Conservation (phyloP, 1,140 invertebrate species). For the Leucophenga varia region DNA sequence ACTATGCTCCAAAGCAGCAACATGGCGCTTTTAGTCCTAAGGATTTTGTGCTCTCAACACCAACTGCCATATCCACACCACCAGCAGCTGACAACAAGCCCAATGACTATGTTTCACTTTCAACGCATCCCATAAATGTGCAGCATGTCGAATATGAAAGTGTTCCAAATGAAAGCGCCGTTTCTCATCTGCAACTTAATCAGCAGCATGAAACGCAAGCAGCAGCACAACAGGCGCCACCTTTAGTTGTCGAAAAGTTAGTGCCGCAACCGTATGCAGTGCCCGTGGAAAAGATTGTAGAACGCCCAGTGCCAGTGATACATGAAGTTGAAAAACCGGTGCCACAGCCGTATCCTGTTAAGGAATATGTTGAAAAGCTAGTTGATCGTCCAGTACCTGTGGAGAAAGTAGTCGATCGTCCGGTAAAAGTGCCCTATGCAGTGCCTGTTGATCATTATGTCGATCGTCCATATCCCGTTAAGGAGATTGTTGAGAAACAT, state of each 20-base stretch:
- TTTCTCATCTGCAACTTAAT: constrained; percentile 17
- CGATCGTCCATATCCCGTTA: constrained; percentile 60
- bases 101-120: constrained; percentile 28
- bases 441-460: constrained; percentile 36
- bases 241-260: constrained; percentile 58
- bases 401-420: constrained; percentile 39
- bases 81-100: background rate
- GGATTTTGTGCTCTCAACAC: constrained; percentile 8
- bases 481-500: constrained; percentile 59
- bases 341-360: constrained; percentile 54
- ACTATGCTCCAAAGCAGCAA: constrained; percentile 19
- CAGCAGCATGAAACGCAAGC: no score
- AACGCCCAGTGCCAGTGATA: constrained; percentile 22
- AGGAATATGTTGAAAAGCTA: constrained; percentile 50
- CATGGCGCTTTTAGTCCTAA: constrained; percentile 14
- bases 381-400: constrained; percentile 44
- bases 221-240: no score
- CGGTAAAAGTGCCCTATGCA: constrained; percentile 3
- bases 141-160: constrained; percentile 34
- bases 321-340: constrained; percentile 41
- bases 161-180: constrained; percentile 29
- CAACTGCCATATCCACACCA: background rate
- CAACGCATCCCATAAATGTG: constrained; percentile 41
- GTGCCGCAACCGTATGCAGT: constrained; percentile 57
- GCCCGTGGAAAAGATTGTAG: constrained; percentile 14